These are phyloP conservation scores for Acestrorhynchus altus DNA, from an alignment of 2,797 vertebrate genomes.

Conservation along the genomic window DNA sequence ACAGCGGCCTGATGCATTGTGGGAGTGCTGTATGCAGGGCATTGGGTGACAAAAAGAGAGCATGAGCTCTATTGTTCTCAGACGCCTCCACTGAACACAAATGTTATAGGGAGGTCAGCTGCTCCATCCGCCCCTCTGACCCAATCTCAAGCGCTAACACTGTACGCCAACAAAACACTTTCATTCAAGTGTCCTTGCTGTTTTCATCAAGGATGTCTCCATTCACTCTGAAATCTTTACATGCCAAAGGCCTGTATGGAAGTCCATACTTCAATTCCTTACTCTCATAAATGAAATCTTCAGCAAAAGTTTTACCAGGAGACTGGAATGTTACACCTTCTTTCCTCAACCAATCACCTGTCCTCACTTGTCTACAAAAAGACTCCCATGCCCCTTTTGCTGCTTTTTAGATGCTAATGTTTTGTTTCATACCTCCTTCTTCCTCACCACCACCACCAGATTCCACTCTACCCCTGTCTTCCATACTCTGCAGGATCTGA, in stretches of 20 bases:
- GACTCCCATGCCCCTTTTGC: too few relatives aligned
- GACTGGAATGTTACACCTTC: too few relatives aligned
- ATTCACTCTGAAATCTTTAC: not conserved
- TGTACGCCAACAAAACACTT: not conserved
- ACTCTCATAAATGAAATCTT: too few relatives aligned
- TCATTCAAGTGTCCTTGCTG: not conserved
- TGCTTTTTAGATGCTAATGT: too few relatives aligned
- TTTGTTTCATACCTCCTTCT: too few relatives aligned
- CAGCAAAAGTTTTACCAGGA: too few relatives aligned
- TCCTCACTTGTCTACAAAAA: too few relatives aligned
- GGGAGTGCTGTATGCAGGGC: constrained; percentile 18
- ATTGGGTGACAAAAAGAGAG: constrained; percentile 30
- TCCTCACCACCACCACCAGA: too few relatives aligned
- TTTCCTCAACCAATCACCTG: too few relatives aligned
- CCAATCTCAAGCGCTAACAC: not conserved
- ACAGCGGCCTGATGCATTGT: constrained; percentile 45
- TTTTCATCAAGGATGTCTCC: not conserved
- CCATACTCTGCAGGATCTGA: too few relatives aligned
- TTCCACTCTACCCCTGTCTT: too few relatives aligned
- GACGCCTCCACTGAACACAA: constrained; percentile 25
- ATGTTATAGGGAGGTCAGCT: not conserved
- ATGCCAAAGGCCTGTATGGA: not conserved
- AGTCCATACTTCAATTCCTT: not conserved
- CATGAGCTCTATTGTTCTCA: constrained; percentile 29
- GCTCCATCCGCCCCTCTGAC: not conserved